These are phyloP conservation scores for Papio anubis DNA, from an alignment of 2,113 vertebrate genomes.

Conservation along the genomic window DNA sequence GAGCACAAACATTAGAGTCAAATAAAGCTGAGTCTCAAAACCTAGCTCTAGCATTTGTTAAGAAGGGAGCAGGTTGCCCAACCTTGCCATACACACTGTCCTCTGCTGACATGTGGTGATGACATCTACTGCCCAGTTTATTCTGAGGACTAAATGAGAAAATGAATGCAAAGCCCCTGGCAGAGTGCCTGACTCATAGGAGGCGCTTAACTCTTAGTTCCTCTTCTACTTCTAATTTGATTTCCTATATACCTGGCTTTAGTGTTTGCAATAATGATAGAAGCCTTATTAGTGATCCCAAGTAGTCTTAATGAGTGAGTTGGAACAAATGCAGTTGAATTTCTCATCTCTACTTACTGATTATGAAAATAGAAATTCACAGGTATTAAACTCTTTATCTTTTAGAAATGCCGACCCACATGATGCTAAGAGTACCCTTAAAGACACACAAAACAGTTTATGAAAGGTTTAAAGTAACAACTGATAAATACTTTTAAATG, in stretches of 20 bases:
- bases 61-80: neutral
- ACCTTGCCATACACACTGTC: neutral
- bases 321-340: constrained; percentile 20
- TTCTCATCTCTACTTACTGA: constrained; percentile 34
- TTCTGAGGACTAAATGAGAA: constrained; percentile 34
- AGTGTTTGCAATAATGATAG: neutral
- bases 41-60: neutral
- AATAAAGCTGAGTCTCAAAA: neutral
- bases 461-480: neutral
- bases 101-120: neutral
- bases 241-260: constrained; percentile 17
- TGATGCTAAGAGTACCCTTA: neutral
- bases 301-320: neutral
- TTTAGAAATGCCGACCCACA: neutral
- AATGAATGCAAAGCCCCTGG: neutral
- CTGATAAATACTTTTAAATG: neutral
- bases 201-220: constrained; percentile 19
- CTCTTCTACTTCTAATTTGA: neutral
- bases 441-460: neutral
- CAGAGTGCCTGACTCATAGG: neutral
- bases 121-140: neutral
- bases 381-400: neutral
- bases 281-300: neutral
- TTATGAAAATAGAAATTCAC: constrained; percentile 49
- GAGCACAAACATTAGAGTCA: neutral